Percentiles rank a stretch among this genome's conserved stretches.
phyloP scores from a whole-genome alignment of 2,888 invertebrate species.

The Lutraria lutraria region DNA sequence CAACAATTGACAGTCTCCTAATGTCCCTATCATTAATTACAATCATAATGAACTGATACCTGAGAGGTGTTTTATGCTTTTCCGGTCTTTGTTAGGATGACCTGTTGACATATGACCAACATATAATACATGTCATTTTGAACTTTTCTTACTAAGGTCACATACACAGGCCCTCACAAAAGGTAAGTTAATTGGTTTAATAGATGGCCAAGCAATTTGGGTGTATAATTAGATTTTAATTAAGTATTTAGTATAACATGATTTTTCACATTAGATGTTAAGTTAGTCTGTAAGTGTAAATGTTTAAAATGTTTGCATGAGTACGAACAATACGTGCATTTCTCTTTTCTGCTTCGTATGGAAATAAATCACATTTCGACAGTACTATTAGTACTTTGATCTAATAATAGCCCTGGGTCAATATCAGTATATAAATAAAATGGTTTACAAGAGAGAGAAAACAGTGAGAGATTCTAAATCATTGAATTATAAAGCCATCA shows the following conservation, averaged over 20 bases:
- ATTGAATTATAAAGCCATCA: no score
- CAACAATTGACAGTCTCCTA: background rate
- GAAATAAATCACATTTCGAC: no score
- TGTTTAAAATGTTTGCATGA: no score
- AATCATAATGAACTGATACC: conserved; percentile 13
- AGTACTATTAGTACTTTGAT: no score
- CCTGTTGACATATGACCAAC: conserved; percentile 6
- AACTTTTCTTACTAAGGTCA: background rate
- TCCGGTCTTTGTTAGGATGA: background rate
- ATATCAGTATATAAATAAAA: no score
- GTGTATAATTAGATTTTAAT: conserved; percentile 7
- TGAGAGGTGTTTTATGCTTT: conserved; percentile 8
- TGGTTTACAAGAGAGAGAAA: no score
- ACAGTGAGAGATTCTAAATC: no score
- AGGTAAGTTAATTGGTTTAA: background rate
- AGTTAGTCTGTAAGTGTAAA: no score
- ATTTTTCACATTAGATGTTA: no score
- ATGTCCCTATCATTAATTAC: background rate
- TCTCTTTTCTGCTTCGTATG: no score
- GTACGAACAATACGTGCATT: no score
- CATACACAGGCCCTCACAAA: background rate
- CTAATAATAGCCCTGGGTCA: no score
- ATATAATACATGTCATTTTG: conserved; percentile 4
- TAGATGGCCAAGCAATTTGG: background rate
- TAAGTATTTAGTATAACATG: background rate